Conservation (phyloP, 2,113 vertebrate genomes). For the Dunckerocampus dactyliophorus region DNA sequence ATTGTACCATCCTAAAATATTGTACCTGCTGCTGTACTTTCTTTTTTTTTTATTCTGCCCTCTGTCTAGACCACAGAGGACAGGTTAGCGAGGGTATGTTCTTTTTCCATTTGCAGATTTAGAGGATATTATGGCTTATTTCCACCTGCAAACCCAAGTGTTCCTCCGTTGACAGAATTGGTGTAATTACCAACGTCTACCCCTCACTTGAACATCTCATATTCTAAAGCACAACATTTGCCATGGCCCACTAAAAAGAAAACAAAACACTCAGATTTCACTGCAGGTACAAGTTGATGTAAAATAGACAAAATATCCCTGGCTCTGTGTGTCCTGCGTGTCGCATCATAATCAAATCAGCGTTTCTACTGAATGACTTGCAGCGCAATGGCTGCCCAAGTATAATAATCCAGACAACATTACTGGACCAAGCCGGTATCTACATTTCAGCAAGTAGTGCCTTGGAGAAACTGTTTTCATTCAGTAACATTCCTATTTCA, state of each 20-base stretch:
- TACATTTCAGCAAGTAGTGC: slow-evolving; percentile 34
- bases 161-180: slow-evolving; percentile 51
- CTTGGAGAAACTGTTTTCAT: slow-evolving; percentile 46
- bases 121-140: slow-evolving; percentile 41
- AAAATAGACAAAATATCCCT: slow-evolving; percentile 42
- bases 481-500: slow-evolving; percentile 61
- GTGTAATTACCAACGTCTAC: slow-evolving; percentile 47
- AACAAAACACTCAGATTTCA: slow-evolving; percentile 25
- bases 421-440: slow-evolving; percentile 27
- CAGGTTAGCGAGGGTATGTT: slow-evolving; percentile 38
- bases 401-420: slow-evolving; percentile 41
- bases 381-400: slow-evolving; percentile 32
- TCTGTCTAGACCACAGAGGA: slow-evolving; percentile 46
- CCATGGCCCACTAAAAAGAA: slow-evolving; percentile 6
- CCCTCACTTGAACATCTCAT: slow-evolving; percentile 43
- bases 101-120: slow-evolving; percentile 48
- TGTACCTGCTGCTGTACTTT: slow-evolving; percentile 7
- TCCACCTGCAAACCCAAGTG: slow-evolving; percentile 49
- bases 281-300: slow-evolving; percentile 10
- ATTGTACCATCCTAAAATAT: slow-evolving; percentile 20
- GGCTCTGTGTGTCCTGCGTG: slow-evolving; percentile 5
- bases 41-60: slow-evolving; percentile 17
- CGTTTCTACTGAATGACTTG: slow-evolving; percentile 21
- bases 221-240: slow-evolving; percentile 49
- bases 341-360: slow-evolving; percentile 48